phyloP scores from a whole-genome alignment of 2,888 invertebrate genomes.

The Melanchra persicariae region DNA sequence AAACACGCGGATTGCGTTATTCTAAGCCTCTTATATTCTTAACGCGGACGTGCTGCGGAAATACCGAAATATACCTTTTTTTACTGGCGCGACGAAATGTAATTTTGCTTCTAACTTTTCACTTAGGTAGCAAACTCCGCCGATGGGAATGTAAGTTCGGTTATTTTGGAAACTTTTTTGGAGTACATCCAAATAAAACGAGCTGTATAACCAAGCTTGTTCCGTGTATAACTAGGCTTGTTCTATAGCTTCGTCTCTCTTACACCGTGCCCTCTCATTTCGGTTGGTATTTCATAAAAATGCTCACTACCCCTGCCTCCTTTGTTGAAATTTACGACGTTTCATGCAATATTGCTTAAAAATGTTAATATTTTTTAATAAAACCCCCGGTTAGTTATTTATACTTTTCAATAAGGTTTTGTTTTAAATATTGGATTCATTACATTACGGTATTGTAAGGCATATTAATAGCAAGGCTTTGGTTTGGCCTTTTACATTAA shows the following conservation, averaged over 20 bases:
- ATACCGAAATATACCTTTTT: slow-evolving; percentile 70
- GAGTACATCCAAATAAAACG: slow-evolving; percentile 81
- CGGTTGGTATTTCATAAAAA: slow-evolving; percentile 64
- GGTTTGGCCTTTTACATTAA: no score
- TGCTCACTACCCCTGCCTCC: slow-evolving; percentile 50
- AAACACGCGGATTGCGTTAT: slow-evolving; percentile 81
- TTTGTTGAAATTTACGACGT: slow-evolving; percentile 54
- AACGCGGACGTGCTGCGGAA: slow-evolving; percentile 76
- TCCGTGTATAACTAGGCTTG: slow-evolving; percentile 53
- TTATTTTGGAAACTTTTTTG: slow-evolving; percentile 83
- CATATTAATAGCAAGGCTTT: background rate
- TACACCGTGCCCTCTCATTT: slow-evolving; percentile 26
- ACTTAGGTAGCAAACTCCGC: slow-evolving; percentile 81
- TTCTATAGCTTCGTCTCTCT: background rate
- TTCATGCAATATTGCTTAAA: slow-evolving; percentile 59
- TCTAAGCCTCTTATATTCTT: slow-evolving; percentile 86
- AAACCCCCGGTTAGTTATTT: slow-evolving; percentile 37
- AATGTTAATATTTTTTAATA: slow-evolving; percentile 62
- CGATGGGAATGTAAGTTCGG: slow-evolving; percentile 80
- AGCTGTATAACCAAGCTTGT: slow-evolving; percentile 57
- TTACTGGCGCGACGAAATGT: slow-evolving; percentile 75
- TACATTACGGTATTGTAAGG: slow-evolving; percentile 2
- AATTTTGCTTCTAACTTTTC: slow-evolving; percentile 86
- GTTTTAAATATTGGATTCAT: slow-evolving; percentile 30
- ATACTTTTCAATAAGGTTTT: slow-evolving; percentile 48